These are phyloP conservation scores for Dicyrtomina minuta DNA, from an alignment of 2,888 invertebrate species.

Conservation along the genomic window DNA sequence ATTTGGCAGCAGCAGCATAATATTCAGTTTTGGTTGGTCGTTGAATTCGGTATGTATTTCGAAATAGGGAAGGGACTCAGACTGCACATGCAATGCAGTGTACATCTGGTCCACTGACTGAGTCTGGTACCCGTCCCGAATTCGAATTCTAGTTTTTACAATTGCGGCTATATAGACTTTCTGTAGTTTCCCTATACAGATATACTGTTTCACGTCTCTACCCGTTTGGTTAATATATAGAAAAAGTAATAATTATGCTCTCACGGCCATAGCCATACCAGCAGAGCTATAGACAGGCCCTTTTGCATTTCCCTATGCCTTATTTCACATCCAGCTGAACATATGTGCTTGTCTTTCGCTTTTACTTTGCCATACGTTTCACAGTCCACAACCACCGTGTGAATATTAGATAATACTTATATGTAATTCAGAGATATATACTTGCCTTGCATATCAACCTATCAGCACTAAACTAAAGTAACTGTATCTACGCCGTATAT, in stretches of 20 bases:
- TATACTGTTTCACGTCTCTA: neutral
- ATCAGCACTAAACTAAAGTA: neutral
- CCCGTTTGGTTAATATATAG: neutral
- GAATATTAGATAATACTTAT: constrained; percentile 13
- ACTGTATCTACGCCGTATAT: neutral
- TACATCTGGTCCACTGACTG: constrained; percentile 27
- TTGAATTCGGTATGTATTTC: neutral
- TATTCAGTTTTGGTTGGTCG: neutral
- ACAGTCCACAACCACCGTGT: constrained; percentile 14
- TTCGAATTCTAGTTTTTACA: neutral
- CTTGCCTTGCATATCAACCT: neutral
- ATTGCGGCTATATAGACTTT: neutral
- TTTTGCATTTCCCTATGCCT: neutral
- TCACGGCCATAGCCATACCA: constrained; percentile 5
- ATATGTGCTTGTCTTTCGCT: constrained; percentile 26
- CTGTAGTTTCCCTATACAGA: neutral
- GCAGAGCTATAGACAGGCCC: neutral
- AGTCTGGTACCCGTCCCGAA: too few species aligned
- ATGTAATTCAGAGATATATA: constrained; percentile 9
- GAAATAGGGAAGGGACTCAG: neutral
- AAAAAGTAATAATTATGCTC: neutral
- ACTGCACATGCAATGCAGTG: constrained; percentile 24
- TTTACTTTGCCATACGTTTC: constrained; percentile 19
- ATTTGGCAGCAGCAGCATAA: neutral
- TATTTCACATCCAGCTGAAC: constrained; percentile 10